Conservation (phyloP, 1,140 invertebrate genomes). For the Pentalonia nigronervosa region DNA sequence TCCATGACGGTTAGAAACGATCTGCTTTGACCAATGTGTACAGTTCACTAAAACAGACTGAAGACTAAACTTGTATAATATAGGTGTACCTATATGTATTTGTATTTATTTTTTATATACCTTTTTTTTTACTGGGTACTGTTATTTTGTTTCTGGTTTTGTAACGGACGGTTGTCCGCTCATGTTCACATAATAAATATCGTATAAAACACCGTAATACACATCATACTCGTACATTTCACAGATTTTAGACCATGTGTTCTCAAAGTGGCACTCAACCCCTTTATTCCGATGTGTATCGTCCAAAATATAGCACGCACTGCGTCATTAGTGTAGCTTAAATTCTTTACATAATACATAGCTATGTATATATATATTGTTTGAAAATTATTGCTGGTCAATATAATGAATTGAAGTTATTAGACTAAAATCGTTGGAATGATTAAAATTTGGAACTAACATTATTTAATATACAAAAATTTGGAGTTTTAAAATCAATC, state of each 20-base stretch:
- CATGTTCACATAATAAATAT: constrained; percentile 35
- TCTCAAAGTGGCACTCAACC: constrained; percentile 8
- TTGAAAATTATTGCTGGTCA: neutral
- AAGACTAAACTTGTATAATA: constrained; percentile 34
- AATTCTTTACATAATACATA: neutral
- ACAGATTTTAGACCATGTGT: constrained; percentile 2
- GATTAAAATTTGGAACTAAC: neutral
- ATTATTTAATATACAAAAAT: neutral
- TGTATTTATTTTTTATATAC: constrained; percentile 30
- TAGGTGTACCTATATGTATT: constrained; percentile 32
- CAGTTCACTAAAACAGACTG: constrained; percentile 38
- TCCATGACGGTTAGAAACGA: constrained; percentile 34
- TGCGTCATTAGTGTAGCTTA: neutral
- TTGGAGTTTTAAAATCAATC: neutral
- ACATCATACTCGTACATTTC: neutral
- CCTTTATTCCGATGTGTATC: neutral
- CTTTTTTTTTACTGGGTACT: constrained; percentile 38
- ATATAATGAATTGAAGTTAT: neutral
- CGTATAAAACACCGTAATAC: neutral
- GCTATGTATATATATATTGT: neutral
- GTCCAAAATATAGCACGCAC: neutral
- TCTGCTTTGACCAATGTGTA: neutral
- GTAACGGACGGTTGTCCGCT: constrained; percentile 46
- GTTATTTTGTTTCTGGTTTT: constrained; percentile 57
- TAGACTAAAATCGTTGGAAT: neutral